phyloP scores from a whole-genome alignment of 2,797 vertebrate genomes.

The Toxotes lorentzi region DNA sequence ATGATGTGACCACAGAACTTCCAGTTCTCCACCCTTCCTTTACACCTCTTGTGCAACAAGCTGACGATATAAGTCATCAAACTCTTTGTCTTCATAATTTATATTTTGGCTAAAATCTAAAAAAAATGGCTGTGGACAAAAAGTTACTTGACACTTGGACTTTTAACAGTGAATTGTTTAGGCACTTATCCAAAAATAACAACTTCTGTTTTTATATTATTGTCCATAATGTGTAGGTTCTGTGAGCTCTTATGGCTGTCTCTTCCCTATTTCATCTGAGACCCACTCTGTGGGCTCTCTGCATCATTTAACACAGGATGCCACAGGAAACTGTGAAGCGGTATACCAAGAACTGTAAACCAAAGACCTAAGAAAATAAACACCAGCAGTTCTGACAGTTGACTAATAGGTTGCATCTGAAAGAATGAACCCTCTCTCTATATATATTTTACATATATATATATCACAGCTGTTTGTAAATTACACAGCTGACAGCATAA shows the following conservation, averaged over 20 bases:
- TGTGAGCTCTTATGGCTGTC: constrained; percentile 4
- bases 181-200: background rate
- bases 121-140: background rate
- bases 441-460: background rate
- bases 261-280: constrained; percentile 57
- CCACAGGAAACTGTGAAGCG: background rate
- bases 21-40: constrained; percentile 65
- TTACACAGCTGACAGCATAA: background rate
- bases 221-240: background rate
- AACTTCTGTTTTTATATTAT: constrained; percentile 48
- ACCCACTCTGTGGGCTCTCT: background rate
- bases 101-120: background rate
- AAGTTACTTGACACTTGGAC: background rate
- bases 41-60: constrained; percentile 31
- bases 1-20: constrained; percentile 38
- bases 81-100: background rate
- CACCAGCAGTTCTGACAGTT: background rate
- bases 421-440: background rate
- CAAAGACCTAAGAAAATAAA: background rate
- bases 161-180: constrained; percentile 2
- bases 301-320: background rate
- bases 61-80: background rate
- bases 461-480: background rate
- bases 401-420: background rate
- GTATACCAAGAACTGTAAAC: background rate